These are phyloP conservation scores for Reinhardtius hippoglossoides DNA, from an alignment of 2,113 vertebrate species.

Conservation along the genomic window DNA sequence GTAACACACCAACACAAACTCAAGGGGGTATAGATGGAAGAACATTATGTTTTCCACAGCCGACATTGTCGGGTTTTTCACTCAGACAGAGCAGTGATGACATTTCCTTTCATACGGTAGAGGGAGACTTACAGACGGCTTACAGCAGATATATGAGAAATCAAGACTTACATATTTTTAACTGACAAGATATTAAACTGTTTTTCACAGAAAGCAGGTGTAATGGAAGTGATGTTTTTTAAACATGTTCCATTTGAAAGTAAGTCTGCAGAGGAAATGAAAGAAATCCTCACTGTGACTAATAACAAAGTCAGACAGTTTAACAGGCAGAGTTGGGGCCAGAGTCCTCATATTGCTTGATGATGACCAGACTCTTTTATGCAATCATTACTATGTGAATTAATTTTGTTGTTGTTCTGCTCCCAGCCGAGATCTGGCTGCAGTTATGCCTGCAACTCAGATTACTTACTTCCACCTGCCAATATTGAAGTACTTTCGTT, in stretches of 20 bases:
- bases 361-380: neutral
- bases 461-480: conserved; percentile 1
- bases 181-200: neutral
- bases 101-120: conserved; percentile 42
- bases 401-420: neutral
- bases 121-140: conserved; percentile 1
- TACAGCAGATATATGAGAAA: conserved; percentile 5
- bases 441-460: neutral
- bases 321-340: neutral
- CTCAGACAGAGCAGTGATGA: conserved; percentile 33
- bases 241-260: neutral
- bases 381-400: neutral
- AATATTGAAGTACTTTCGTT: neutral
- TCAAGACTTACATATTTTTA: neutral
- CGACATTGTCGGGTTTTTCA: neutral
- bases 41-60: conserved; percentile 56
- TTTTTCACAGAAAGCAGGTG: neutral
- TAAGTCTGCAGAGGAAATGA: neutral
- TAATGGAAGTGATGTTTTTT: neutral
- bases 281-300: neutral
- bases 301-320: conserved; percentile 8
- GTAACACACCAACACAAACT: conserved; percentile 22
- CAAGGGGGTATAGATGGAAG: conserved; percentile 17
- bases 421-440: neutral
- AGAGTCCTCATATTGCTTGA: neutral